Conservation (phyloP, 2,797 vertebrate genomes). For the Xiphophorus birchmanni region DNA sequence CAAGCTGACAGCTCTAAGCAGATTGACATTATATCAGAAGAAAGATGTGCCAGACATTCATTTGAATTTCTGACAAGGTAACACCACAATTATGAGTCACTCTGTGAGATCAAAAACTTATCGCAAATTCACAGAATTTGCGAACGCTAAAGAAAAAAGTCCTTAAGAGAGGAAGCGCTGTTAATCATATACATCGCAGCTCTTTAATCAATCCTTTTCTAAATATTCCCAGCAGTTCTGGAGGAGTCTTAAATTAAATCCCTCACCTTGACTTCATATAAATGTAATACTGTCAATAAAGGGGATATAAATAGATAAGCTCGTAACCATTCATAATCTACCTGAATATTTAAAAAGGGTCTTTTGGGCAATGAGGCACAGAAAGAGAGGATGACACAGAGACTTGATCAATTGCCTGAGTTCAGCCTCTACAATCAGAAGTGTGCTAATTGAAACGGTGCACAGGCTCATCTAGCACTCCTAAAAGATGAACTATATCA, state of each 20-base stretch:
- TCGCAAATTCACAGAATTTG: conserved; percentile 45
- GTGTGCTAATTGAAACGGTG: conserved; percentile 76
- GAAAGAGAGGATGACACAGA: conserved; percentile 54
- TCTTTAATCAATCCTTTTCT: conserved; percentile 70
- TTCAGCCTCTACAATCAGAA: conserved; percentile 79
- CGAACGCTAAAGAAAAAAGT: conserved; percentile 3
- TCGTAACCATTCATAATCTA: conserved; percentile 82
- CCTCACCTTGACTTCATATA: conserved; percentile 81
- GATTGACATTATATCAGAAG: conserved; percentile 76
- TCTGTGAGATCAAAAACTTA: conserved; percentile 57
- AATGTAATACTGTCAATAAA: conserved; percentile 83
- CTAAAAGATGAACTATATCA: conserved; percentile 58
- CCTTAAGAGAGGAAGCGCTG: conserved; percentile 37
- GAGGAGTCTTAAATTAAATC: conserved; percentile 77
- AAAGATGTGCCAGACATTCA: conserved; percentile 67
- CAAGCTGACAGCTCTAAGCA: conserved; percentile 72
- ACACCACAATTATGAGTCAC: conserved; percentile 71
- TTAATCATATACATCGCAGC: conserved; percentile 65
- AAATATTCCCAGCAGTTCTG: conserved; percentile 67
- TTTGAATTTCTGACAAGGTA: conserved; percentile 75
- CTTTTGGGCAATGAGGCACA: conserved; percentile 76
- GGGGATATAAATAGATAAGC: conserved; percentile 79
- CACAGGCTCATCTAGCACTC: conserved; percentile 58
- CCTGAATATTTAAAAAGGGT: conserved; percentile 83
- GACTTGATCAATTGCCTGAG: conserved; percentile 77